Conservation (phyloP, 2,797 vertebrate genomes). For the Apodemus agrarius region DNA sequence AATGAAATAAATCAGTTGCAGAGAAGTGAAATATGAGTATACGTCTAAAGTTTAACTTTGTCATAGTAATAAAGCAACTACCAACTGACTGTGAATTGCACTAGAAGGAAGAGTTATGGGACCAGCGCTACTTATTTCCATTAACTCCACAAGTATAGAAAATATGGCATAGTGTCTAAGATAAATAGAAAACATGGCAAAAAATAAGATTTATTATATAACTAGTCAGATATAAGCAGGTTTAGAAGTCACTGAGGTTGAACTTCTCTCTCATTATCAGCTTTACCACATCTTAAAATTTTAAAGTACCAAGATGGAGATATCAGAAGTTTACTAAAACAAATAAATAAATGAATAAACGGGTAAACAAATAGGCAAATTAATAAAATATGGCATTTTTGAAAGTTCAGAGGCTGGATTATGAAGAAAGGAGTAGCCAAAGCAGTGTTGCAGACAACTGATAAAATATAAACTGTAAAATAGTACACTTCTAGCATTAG, state of each 20-base stretch:
- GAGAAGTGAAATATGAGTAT: not conserved
- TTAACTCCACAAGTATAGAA: not conserved
- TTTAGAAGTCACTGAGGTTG: not conserved
- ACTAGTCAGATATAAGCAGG: not conserved
- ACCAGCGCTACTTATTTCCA: not conserved
- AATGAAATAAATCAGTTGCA: not conserved
- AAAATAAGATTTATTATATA: not conserved
- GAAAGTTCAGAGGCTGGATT: not conserved
- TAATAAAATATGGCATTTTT: not conserved
- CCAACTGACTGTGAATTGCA: not conserved
- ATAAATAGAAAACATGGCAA: not conserved
- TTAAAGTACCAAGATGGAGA: not conserved
- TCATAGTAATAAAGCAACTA: not conserved
- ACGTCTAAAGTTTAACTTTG: not conserved
- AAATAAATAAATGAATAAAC: not conserved
- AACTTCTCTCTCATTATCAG: not conserved
- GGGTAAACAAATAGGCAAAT: no score
- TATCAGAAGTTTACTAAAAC: not conserved
- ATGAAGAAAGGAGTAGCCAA: not conserved
- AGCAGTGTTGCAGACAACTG: not conserved
- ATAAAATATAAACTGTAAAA: not conserved
- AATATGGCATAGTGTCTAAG: not conserved
- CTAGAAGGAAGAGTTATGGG: not conserved
- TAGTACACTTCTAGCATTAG: not conserved
- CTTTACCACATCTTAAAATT: not conserved